Conservation (phyloP, 2,113 vertebrate genomes). For the Nothoprocta perdicaria region DNA sequence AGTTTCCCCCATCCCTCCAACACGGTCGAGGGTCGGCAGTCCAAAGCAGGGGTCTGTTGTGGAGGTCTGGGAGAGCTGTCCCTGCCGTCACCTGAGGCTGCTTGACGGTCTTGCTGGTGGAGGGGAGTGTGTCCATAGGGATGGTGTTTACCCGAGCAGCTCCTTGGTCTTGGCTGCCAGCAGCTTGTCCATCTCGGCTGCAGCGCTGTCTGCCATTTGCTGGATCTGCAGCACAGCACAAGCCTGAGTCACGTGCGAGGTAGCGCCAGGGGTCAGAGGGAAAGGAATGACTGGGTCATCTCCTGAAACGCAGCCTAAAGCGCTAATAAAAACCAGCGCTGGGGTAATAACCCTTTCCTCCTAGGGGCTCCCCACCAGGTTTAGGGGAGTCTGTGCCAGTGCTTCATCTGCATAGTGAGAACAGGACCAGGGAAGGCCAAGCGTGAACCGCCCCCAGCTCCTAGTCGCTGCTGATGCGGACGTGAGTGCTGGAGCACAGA, state of each 20-base stretch:
- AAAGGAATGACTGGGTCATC: not conserved
- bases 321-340: not conserved
- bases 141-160: conserved; percentile 79
- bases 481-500: not conserved
- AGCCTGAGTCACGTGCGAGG: not conserved
- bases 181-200: conserved; percentile 88
- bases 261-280: not conserved
- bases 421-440: not conserved
- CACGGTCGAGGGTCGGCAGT: rapidly evolving
- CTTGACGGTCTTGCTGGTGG: not conserved
- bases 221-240: conserved; percentile 83
- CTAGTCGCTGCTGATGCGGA: not conserved
- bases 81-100: not conserved
- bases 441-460: not conserved
- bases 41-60: not conserved
- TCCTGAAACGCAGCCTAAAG: not conserved
- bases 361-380: not conserved
- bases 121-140: not conserved
- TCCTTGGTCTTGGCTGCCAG: conserved; percentile 92
- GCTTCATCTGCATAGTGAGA: rapidly evolving
- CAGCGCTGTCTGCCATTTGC: conserved; percentile 86
- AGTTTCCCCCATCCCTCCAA: not conserved
- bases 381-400: not conserved
- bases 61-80: not conserved
- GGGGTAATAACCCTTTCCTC: not conserved